phyloP scores from a whole-genome alignment of 2,888 invertebrate genomes.

The Luffia ferchaultella region DNA sequence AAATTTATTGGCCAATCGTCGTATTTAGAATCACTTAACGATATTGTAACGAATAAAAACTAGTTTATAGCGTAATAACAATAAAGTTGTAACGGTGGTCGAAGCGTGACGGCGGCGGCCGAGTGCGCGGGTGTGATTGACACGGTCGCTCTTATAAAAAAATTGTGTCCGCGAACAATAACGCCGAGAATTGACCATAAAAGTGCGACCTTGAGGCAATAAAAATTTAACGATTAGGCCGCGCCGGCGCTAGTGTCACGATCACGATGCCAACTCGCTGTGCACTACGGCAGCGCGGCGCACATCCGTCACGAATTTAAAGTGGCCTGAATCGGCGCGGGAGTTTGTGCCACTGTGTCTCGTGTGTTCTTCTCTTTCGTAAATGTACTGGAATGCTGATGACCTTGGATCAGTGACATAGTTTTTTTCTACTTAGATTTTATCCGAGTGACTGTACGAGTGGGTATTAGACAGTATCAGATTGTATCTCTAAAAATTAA shows the following conservation, averaged over 20 bases:
- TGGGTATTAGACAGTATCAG: too few species aligned
- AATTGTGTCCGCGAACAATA: constrained; percentile 56
- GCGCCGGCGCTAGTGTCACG: constrained; percentile 4
- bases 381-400: too few species aligned
- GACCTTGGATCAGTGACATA: too few species aligned
- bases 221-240: constrained; percentile 60
- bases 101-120: constrained; percentile 36
- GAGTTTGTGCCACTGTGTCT: too few species aligned
- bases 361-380: too few species aligned
- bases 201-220: constrained; percentile 63
- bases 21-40: constrained; percentile 26
- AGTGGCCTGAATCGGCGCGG: neutral
- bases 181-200: constrained; percentile 65
- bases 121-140: constrained; percentile 36
- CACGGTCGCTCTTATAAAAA: constrained; percentile 38
- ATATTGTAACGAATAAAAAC: constrained; percentile 37
- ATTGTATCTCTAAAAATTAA: too few species aligned
- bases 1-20: neutral
- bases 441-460: too few species aligned
- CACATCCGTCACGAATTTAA: neutral
- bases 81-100: constrained; percentile 58
- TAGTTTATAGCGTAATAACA: constrained; percentile 48
- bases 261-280: neutral
- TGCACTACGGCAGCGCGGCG: neutral
- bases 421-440: too few species aligned